A percentile compares a stretch with the other conserved stretches of the same genome.
phyloP scores from a whole-genome alignment of 1,140 invertebrate species.

The Atopsyche davidsoni region DNA sequence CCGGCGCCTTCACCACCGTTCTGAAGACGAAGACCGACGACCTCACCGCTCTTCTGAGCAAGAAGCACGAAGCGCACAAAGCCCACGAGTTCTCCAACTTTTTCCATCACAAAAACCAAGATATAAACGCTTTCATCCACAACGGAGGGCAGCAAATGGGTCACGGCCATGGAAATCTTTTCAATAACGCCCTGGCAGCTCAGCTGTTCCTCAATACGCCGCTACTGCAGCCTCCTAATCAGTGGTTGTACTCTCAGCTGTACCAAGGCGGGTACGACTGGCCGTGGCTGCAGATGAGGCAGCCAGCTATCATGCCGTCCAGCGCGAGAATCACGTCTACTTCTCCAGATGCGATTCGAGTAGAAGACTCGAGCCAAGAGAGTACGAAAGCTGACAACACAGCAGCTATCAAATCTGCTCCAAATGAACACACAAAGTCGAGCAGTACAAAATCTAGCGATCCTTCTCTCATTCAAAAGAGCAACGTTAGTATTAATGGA shows the following conservation, averaged over 20 bases:
- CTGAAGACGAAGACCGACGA: conserved; percentile 41
- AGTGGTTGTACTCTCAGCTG: conserved; percentile 67
- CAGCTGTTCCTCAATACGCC: conserved; percentile 66
- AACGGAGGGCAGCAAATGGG: conserved; percentile 38
- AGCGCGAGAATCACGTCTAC: conserved; percentile 41
- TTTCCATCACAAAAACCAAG: conserved; percentile 29
- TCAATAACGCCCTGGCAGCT: conserved; percentile 61
- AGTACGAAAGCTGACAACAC: conserved; percentile 23
- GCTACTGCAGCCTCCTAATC: conserved; percentile 61
- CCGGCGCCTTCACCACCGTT: conserved; percentile 48
- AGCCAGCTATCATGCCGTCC: conserved; percentile 41
- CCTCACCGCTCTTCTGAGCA: conserved; percentile 19
- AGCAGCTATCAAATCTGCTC: conserved; percentile 1
- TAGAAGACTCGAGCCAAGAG: conserved; percentile 30
- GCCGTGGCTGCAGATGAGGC: conserved; percentile 52
- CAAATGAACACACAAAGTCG: conserved; percentile 9
- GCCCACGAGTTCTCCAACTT: conserved; percentile 22
- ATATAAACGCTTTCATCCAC: conserved; percentile 42
- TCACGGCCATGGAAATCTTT: conserved; percentile 45
- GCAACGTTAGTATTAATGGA: conserved; percentile 14
- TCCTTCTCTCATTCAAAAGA: not conserved
- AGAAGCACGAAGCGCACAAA: conserved; percentile 30
- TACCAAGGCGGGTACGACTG: conserved; percentile 57
- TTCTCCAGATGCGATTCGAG: conserved; percentile 27
- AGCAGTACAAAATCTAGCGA: conserved; percentile 5